Conservation (phyloP, 2,113 vertebrate species). For the Calonectris borealis region DNA sequence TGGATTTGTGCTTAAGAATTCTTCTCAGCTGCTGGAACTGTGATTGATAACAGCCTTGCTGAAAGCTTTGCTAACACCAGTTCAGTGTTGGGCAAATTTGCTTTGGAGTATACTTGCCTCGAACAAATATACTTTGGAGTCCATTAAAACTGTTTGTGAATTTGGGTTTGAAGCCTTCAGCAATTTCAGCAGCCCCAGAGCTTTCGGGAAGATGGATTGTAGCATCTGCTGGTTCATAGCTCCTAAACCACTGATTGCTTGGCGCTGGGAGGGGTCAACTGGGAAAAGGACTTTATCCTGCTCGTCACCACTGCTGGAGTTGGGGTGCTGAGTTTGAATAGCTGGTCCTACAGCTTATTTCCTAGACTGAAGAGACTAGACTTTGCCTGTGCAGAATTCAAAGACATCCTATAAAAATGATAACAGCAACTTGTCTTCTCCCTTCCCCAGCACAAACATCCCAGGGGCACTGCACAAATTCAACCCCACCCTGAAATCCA, state of each 20-base stretch:
- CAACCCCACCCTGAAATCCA: neutral
- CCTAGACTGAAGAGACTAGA: too few relatives aligned
- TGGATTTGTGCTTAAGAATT: neutral
- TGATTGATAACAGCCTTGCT: neutral
- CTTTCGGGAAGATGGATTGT: neutral
- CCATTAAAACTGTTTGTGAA: neutral
- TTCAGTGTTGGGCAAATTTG: constrained; percentile 26
- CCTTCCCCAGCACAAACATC: neutral
- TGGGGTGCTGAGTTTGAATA: neutral
- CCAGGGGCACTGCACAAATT: neutral
- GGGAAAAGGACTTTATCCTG: neutral
- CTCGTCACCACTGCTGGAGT: neutral
- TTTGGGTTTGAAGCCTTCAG: neutral
- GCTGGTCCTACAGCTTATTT: neutral
- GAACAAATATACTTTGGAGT: neutral
- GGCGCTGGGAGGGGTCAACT: neutral
- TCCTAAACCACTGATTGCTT: neutral
- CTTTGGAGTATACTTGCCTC: neutral
- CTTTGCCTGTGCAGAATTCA: neutral
- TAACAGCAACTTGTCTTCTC: neutral
- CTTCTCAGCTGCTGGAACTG: neutral
- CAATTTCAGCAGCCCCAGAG: neutral
- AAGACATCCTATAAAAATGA: neutral
- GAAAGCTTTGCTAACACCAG: neutral
- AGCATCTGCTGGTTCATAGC: neutral